These are phyloP conservation scores for Pollenia angustigena DNA, from an alignment of 2,888 invertebrate genomes.

Conservation along the genomic window DNA sequence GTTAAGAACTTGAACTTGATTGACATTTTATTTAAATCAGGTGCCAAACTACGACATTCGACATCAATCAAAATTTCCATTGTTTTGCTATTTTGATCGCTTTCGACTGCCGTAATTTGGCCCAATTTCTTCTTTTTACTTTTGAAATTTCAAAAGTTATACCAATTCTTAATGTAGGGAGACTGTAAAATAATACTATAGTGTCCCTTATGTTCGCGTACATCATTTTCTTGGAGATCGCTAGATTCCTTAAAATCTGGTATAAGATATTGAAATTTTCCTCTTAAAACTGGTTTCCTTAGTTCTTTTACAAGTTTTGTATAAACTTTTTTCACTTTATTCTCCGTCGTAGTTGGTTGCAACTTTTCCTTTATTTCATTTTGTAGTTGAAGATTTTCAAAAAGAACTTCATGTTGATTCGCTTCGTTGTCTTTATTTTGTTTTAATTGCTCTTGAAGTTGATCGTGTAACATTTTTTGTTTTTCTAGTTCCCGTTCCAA, in stretches of 20 bases:
- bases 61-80: too few species aligned
- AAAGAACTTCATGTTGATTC: neutral
- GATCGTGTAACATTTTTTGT: conserved; percentile 1
- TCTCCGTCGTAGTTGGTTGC: neutral
- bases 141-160: neutral
- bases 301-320: neutral
- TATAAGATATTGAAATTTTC: neutral
- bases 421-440: neutral
- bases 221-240: neutral
- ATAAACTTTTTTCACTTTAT: neutral
- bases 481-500: neutral
- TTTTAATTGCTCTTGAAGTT: neutral
- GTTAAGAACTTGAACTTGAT: too few species aligned
- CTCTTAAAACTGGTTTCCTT: neutral
- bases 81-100: too few species aligned
- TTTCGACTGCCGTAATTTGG: too few species aligned
- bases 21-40: too few species aligned
- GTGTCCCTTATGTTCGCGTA: neutral
- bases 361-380: neutral
- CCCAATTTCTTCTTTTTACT: too few species aligned
- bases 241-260: neutral
- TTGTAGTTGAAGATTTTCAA: conserved; percentile 11
- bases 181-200: neutral
- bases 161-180: conserved; percentile 6
- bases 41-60: too few species aligned